A percentile compares a stretch with the other conserved stretches of the same genome.
Evolutionary conservation across 1,140 invertebrate species (phyloP).

Genomic region (Drosophila ogumai): DNA sequence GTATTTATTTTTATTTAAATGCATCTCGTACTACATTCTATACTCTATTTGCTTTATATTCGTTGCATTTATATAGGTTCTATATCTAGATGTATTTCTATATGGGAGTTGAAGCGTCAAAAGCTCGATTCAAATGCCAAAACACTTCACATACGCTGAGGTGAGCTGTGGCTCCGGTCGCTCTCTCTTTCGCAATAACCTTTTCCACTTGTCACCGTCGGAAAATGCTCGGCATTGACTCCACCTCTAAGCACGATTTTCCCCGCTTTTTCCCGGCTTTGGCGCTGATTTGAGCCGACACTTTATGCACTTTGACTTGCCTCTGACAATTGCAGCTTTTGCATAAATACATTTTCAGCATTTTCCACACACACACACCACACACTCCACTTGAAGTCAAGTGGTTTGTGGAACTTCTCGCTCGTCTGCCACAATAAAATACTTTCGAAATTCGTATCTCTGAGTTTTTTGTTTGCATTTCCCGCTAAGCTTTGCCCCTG

Average conservation of each 20-base stretch:
- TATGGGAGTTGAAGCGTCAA: conserved; percentile 14
- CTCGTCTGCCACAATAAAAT: conserved; percentile 53
- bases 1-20: conserved; percentile 37
- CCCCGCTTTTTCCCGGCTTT: neutral
- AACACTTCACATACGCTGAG: conserved; percentile 65
- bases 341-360: conserved; percentile 81
- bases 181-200: neutral
- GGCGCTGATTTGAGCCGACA: conserved; percentile 62
- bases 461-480: conserved; percentile 47
- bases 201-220: conserved; percentile 12
- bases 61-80: conserved; percentile 21
- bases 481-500: conserved; percentile 26
- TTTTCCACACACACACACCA: conserved; percentile 44
- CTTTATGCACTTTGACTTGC: conserved; percentile 68
- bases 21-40: conserved; percentile 23
- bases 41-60: conserved; percentile 38
- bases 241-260: neutral
- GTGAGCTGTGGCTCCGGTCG: conserved; percentile 30
- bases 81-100: conserved; percentile 12
- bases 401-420: conserved; percentile 56
- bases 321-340: conserved; percentile 81
- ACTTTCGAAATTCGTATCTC: conserved; percentile 64
- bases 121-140: conserved; percentile 73
- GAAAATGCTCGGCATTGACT: conserved; percentile 14
- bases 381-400: conserved; percentile 46